Conservation (phyloP, 2,797 vertebrate genomes). For the Manis crassicaudata region DNA sequence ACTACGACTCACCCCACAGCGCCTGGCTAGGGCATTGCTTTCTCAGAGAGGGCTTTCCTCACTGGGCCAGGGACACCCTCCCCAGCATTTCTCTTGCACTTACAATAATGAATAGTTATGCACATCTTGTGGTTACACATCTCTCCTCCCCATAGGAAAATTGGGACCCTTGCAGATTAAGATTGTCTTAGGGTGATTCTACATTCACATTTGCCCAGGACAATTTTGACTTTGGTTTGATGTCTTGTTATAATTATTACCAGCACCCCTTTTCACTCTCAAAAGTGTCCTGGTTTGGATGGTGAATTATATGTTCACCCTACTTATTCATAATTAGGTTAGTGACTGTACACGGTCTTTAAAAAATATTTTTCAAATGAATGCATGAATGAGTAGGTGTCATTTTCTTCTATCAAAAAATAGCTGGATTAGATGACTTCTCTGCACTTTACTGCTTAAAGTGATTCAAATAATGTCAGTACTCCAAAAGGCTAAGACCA, state of each 20-base stretch:
- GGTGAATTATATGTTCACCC: not conserved
- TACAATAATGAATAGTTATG: not conserved
- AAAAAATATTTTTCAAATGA: not conserved
- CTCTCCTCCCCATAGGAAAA: not conserved
- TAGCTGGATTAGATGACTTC: not conserved
- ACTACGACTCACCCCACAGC: not conserved
- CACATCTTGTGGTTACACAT: not conserved
- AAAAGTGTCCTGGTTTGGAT: not conserved
- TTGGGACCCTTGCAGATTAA: not conserved
- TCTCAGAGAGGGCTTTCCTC: not conserved
- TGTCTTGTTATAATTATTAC: not conserved
- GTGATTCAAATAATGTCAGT: not conserved
- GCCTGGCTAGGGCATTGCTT: not conserved
- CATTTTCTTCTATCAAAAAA: not conserved
- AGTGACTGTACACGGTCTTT: not conserved
- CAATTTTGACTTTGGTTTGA: not conserved
- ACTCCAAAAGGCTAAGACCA: not conserved
- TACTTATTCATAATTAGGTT: not conserved
- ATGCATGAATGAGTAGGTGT: not conserved
- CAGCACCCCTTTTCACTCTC: not conserved
- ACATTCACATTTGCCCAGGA: not conserved
- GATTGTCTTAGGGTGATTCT: not conserved
- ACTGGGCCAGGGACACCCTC: not conserved
- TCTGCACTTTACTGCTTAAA: not conserved
- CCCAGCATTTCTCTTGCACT: not conserved